Percentiles rank a stretch among this genome's conserved stretches.
Conservation (phyloP, 2,113 vertebrate genomes). For the Erythrolamprus reginae region DNA sequence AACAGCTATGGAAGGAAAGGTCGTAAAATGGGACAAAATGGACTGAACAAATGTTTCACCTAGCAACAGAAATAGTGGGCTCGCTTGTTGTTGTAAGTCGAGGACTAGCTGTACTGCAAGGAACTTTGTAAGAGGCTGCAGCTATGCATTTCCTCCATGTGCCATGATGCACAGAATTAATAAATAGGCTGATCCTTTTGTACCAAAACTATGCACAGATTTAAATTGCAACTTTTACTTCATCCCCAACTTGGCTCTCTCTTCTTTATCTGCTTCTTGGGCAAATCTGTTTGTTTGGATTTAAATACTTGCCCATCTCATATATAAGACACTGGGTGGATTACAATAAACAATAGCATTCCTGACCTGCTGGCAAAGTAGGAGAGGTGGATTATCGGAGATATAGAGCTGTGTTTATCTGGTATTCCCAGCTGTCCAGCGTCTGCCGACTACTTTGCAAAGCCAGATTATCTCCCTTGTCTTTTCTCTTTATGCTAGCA, state of each 20-base stretch:
- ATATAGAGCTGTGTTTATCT: conserved; percentile 6
- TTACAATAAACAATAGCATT: not conserved
- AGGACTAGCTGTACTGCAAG: not conserved
- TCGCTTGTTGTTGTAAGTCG: not conserved
- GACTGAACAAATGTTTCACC: not conserved
- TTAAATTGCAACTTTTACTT: not conserved
- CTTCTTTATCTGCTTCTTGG: not conserved
- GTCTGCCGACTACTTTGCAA: not conserved
- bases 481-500: not conserved
- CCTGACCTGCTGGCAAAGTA: not conserved
- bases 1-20: not conserved
- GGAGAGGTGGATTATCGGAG: not conserved
- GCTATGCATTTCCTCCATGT: not conserved
- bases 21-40: not conserved
- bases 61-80: not conserved
- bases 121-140: not conserved
- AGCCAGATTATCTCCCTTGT: not conserved
- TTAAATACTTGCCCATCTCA: not conserved
- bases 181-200: not conserved
- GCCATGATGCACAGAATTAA: not conserved
- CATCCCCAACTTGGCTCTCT: not conserved
- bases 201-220: not conserved
- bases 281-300: not conserved
- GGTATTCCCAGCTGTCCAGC: not conserved
- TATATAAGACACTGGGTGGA: not conserved